phyloP scores from a whole-genome alignment of 2,888 invertebrate species.

The Rhamnusium bicolor region DNA sequence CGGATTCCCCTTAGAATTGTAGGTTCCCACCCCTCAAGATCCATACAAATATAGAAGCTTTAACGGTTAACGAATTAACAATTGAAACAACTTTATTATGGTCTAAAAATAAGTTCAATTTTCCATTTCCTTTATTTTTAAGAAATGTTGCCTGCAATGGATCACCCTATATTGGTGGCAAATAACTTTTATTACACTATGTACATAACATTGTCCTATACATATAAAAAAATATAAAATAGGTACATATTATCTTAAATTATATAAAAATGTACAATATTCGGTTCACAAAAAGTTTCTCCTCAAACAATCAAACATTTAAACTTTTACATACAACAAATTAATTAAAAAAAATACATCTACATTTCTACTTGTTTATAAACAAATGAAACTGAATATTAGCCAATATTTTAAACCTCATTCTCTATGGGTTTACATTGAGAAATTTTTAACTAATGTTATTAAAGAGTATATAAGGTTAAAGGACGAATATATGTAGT shows the following conservation, averaged over 20 bases:
- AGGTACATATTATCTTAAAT: background rate
- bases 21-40: too few relatives aligned
- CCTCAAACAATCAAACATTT: background rate
- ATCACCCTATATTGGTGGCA: slow-evolving; percentile 6
- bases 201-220: slow-evolving; percentile 17
- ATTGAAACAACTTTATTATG: too few relatives aligned
- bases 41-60: too few relatives aligned
- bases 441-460: slow-evolving; percentile 37
- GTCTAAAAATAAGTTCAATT: too few relatives aligned
- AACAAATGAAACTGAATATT: slow-evolving; percentile 28
- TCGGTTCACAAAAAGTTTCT: background rate
- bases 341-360: too few relatives aligned
- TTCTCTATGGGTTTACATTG: slow-evolving; percentile 35
- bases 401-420: slow-evolving; percentile 41
- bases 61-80: too few relatives aligned
- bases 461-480: slow-evolving; percentile 21
- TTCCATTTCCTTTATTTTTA: background rate
- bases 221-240: background rate
- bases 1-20: too few relatives aligned
- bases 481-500: slow-evolving; percentile 43
- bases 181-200: slow-evolving; percentile 28
- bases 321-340: too few relatives aligned
- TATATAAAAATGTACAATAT: slow-evolving; percentile 31
- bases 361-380: background rate
- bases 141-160: background rate